Conservation (phyloP, 2,888 invertebrate species). For the Phaonia tiefii region DNA sequence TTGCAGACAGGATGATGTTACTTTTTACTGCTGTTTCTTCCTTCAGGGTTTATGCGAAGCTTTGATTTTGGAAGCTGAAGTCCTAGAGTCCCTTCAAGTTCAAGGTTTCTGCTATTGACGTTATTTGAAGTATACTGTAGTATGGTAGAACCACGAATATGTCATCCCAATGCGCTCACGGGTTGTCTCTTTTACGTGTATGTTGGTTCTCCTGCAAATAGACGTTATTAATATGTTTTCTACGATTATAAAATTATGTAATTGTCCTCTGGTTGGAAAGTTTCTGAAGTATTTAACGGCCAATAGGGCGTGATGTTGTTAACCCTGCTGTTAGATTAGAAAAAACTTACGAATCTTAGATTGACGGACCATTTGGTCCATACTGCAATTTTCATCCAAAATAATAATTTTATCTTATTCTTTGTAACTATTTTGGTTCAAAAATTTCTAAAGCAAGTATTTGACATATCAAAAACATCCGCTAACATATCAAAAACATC, state of each 20-base stretch:
- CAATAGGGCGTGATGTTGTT: not conserved
- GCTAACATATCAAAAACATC: too few species aligned
- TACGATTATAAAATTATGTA: too few species aligned
- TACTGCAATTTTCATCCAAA: too few species aligned
- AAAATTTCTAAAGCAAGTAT: too few species aligned
- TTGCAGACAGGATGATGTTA: too few species aligned
- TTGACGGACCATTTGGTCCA: too few species aligned
- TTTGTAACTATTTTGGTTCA: too few species aligned
- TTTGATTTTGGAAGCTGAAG: slow-evolving; percentile 21
- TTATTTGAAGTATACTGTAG: slow-evolving; percentile 11
- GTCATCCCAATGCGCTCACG: slow-evolving; percentile 12
- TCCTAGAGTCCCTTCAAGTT: slow-evolving; percentile 13
- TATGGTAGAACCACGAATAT: slow-evolving; percentile 26
- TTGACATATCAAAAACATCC: too few species aligned
- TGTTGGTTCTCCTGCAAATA: slow-evolving; percentile 17
- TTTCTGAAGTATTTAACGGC: not conserved
- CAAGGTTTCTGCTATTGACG: slow-evolving; percentile 27
- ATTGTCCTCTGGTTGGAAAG: slow-evolving; percentile 4
- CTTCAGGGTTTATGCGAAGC: not conserved
- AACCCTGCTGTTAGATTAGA: not conserved
- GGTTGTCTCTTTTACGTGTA: slow-evolving; percentile 23
- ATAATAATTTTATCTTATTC: too few species aligned
- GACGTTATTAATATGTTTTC: too few species aligned
- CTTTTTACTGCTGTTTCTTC: not conserved
- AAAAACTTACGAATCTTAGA: too few species aligned